Base-by-base conservation (phyloP, 2,888 invertebrate species). In the Eupeodes luniger region DNA sequence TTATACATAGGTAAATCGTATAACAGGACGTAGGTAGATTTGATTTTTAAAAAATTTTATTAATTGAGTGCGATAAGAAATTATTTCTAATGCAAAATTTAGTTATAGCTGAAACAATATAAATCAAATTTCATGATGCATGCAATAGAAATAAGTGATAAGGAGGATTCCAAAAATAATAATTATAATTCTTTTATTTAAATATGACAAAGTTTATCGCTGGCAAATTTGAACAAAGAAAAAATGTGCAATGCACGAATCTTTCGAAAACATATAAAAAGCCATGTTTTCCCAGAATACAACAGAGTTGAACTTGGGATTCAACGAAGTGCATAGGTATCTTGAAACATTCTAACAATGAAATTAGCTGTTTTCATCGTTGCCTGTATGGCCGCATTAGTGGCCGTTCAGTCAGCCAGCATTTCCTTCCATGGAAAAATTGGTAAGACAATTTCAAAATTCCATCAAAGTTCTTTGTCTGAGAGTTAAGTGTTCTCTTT, bases 311-410 rank as follows among this genome's bases (percentile, higher is more conserved):
- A 47, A 74, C 61, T 47, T 53, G 57, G 47, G 53, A 69, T 55
- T 75, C 47, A 36, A 40, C 64, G 61, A 49, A 12, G 49, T 34
- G 40, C 67, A 70, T 85, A 27, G 27, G 27, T 27, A 59, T 47
- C 57, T 90, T 89, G 90, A 85, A 85, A 76, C 89, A 90, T 79
- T 75, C 70, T 75, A 61, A 76, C 64, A 79, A 90, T 27, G 55
- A 62, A 93, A 89, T 59, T 69, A 74, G 11, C 67, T 40, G 78
- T 92, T 67, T 90, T 90, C 72, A 87, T 93, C 62, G 79, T 92
- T 80, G 92, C 92, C 90, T 91, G 91, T 34, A 91, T 92, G 89
- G 92, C 91, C 89, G 81, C 27, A 3, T 27, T 92, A 69, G 91
- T 91, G 90, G 90, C 92, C 66, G 92, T 91, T 27, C 89, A 90